A percentile compares a stretch with the other conserved stretches of the same genome.
These are phyloP conservation scores for Dusona sp. DNA, from an alignment of 2,888 invertebrate genomes.

Conservation along the genomic window DNA sequence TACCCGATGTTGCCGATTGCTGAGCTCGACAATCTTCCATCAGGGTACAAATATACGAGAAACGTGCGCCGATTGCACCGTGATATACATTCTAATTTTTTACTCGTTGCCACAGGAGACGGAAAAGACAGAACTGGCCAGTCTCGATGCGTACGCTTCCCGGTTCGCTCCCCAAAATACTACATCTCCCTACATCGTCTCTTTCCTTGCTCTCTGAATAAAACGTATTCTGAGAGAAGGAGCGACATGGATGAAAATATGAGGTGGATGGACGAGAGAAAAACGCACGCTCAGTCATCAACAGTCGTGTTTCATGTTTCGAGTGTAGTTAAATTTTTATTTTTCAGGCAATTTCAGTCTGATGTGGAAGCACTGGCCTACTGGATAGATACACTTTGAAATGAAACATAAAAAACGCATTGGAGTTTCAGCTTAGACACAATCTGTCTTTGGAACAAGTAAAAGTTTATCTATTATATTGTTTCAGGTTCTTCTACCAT, in stretches of 20 bases:
- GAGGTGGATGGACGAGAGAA: neutral
- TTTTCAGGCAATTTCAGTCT: neutral
- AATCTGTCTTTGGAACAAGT: slow-evolving; percentile 13
- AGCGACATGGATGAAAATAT: neutral
- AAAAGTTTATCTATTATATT: slow-evolving; percentile 67
- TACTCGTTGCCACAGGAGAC: slow-evolving; percentile 27
- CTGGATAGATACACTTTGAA: slow-evolving; percentile 1
- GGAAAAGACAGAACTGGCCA: slow-evolving; percentile 40
- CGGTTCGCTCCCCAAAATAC: slow-evolving; percentile 4
- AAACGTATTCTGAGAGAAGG: slow-evolving; percentile 7
- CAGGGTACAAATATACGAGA: neutral
- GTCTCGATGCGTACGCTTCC: slow-evolving; percentile 52
- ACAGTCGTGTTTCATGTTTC: neutral
- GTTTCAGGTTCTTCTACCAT: slow-evolving; percentile 93
- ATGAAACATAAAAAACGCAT: neutral
- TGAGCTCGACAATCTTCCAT: neutral
- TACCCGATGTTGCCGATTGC: too few species aligned
- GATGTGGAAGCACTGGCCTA: neutral
- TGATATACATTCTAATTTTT: slow-evolving; percentile 61
- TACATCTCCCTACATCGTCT: neutral
- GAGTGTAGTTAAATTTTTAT: neutral
- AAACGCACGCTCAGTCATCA: neutral
- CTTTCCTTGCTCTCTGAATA: slow-evolving; percentile 3
- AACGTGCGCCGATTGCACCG: slow-evolving; percentile 39
- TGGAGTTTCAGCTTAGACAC: neutral